phyloP scores from a whole-genome alignment of 1,140 invertebrate genomes.

The Phymorhynchus buccinoides region DNA sequence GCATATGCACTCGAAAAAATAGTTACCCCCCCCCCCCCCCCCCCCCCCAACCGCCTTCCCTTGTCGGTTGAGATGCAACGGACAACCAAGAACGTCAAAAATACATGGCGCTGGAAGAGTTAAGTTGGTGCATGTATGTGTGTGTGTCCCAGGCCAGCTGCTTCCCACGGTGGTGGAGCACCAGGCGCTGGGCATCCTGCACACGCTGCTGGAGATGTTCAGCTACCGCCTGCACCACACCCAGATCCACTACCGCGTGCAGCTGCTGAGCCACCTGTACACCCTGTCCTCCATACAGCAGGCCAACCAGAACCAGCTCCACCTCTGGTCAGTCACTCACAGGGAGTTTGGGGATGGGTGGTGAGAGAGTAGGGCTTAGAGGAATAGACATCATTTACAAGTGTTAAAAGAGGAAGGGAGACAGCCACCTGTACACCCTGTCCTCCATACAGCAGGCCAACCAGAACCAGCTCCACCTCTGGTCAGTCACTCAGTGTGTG shows the following conservation, averaged over 20 bases:
- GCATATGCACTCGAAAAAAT: no score
- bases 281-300: constrained; percentile 90
- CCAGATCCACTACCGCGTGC: constrained; percentile 93
- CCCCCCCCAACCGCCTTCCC: no score
- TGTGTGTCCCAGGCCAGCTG: constrained; percentile 80
- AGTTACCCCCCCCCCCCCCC: no score
- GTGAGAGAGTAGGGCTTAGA: no score
- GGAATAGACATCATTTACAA: no score
- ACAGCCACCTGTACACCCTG: constrained; percentile 88
- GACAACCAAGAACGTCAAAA: no score
- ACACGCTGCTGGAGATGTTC: constrained; percentile 96
- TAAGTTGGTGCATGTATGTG: no score
- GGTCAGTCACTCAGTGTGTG: constrained; percentile 75
- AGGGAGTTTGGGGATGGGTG: not conserved
- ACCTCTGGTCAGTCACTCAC: constrained; percentile 82
- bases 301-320: constrained; percentile 94
- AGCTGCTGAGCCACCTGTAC: constrained; percentile 89
- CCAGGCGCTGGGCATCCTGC: constrained; percentile 94
- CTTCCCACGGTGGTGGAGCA: constrained; percentile 92
- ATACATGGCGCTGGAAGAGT: no score
- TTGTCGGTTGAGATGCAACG: no score
- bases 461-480: constrained; percentile 94
- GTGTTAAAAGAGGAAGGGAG: not conserved
- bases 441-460: constrained; percentile 93
- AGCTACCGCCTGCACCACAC: constrained; percentile 96